Evolutionary conservation across 2,888 invertebrate species (phyloP).

Genomic region (Lymantria dispar): DNA sequence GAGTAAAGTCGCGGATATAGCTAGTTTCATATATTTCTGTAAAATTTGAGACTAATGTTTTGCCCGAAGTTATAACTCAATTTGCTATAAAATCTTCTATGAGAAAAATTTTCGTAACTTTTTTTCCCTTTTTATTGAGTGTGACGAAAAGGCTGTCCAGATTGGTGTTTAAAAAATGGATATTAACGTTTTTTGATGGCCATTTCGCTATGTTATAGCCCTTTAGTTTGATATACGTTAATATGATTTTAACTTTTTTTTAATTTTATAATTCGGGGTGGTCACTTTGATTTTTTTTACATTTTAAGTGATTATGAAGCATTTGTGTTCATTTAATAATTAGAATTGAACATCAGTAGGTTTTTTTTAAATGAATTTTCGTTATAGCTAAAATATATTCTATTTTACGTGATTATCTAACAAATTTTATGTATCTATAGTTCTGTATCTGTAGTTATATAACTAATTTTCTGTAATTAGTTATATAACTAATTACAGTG

Average conservation of each 20-base stretch:
- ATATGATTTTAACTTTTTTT: constrained; percentile 33
- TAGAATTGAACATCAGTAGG: too few relatives aligned
- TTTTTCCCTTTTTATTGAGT: constrained; percentile 52
- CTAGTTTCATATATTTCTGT: not conserved
- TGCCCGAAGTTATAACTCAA: constrained; percentile 58
- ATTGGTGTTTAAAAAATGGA: constrained; percentile 62
- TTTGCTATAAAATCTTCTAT: constrained; percentile 54
- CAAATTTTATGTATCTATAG: too few relatives aligned
- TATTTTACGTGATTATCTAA: too few relatives aligned
- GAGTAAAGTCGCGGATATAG: not conserved
- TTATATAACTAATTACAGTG: too few relatives aligned
- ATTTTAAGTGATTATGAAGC: not conserved
- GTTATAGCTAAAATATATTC: too few relatives aligned
- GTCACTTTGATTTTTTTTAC: constrained; percentile 13
- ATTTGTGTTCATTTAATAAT: not conserved
- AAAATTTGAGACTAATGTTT: constrained; percentile 39
- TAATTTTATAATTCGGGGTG: constrained; percentile 22
- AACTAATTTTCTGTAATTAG: too few relatives aligned
- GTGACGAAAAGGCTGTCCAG: constrained; percentile 65
- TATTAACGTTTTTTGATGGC: constrained; percentile 40
- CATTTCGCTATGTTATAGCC: constrained; percentile 45
- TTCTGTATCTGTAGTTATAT: too few relatives aligned
- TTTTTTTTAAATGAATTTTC: too few relatives aligned
- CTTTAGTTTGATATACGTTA: constrained; percentile 49
- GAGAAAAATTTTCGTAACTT: constrained; percentile 40